These are phyloP conservation scores for Hephaestus fuliginosus DNA, from an alignment of 2,797 vertebrate species.

Conservation along the genomic window DNA sequence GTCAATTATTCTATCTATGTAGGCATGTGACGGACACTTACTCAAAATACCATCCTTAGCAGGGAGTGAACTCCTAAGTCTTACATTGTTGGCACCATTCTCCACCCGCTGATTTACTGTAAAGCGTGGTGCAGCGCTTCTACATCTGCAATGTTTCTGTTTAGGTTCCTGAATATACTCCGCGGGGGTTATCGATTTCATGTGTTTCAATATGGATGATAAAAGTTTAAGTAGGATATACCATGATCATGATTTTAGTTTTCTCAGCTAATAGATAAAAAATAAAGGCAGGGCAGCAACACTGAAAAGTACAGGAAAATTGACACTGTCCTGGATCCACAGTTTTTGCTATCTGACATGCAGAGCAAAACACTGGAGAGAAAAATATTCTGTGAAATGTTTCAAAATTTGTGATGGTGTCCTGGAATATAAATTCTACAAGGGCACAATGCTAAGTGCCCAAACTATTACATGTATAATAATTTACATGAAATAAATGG, in stretches of 20 bases:
- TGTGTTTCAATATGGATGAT: slow-evolving; percentile 3
- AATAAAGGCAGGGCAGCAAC: slow-evolving; percentile 9
- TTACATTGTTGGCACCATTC: neutral
- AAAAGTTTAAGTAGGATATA: slow-evolving; percentile 19
- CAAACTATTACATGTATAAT: too few species aligned
- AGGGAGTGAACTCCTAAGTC: slow-evolving; percentile 6
- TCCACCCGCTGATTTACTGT: neutral
- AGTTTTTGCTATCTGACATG: neutral
- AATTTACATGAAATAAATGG: too few species aligned
- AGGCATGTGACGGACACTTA: slow-evolving; percentile 2
- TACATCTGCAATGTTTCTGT: slow-evolving; percentile 1
- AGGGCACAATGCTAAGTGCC: neutral
- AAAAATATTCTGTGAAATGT: neutral
- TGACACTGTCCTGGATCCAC: neutral
- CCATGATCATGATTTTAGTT: neutral
- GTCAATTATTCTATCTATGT: slow-evolving; percentile 6
- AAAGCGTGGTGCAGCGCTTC: neutral
- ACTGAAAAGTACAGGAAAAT: neutral
- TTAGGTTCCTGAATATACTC: slow-evolving; percentile 10
- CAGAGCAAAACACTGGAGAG: neutral
- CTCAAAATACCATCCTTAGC: slow-evolving; percentile 4
- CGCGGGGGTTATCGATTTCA: neutral
- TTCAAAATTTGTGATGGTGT: neutral
- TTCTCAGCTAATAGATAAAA: slow-evolving; percentile 12
- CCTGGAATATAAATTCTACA: neutral